A percentile compares a stretch with the other conserved stretches of the same genome.
phyloP scores from a whole-genome alignment of 2,888 invertebrate genomes.

The Lucinisca nassula region DNA sequence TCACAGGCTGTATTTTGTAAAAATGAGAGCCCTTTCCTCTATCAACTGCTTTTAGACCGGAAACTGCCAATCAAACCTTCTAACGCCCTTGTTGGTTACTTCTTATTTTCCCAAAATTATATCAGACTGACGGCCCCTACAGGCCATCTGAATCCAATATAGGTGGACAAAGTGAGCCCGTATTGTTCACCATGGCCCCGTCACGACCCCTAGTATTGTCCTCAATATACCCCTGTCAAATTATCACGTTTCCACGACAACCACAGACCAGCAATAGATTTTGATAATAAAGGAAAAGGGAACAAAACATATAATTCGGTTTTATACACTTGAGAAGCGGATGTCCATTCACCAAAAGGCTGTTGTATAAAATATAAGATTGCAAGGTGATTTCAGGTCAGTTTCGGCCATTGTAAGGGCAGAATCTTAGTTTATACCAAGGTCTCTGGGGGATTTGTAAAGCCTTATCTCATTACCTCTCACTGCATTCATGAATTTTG shows the following conservation, averaged over 20 bases:
- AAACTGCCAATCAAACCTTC: neutral
- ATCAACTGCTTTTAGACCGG: neutral
- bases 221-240: conserved; percentile 4
- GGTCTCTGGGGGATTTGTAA: neutral
- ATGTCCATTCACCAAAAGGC: neutral
- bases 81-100: neutral
- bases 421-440: neutral
- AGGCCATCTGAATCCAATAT: neutral
- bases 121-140: conserved; percentile 9
- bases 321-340: conserved; percentile 4
- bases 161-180: neutral
- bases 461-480: neutral
- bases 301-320: conserved; percentile 9
- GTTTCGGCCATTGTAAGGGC: neutral
- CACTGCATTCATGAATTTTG: conserved; percentile 14
- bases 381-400: neutral
- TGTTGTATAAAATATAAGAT: conserved; percentile 9
- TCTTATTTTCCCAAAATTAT: conserved; percentile 15
- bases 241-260: conserved; percentile 9
- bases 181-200: neutral
- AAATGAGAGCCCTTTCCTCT: neutral
- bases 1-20: neutral
- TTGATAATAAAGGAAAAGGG: conserved; percentile 4
- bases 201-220: conserved; percentile 11
- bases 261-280: neutral